A percentile compares a stretch with the other conserved stretches of the same genome.
Conservation (phyloP, 2,888 invertebrate genomes). For the Lithophane ornitopus region DNA sequence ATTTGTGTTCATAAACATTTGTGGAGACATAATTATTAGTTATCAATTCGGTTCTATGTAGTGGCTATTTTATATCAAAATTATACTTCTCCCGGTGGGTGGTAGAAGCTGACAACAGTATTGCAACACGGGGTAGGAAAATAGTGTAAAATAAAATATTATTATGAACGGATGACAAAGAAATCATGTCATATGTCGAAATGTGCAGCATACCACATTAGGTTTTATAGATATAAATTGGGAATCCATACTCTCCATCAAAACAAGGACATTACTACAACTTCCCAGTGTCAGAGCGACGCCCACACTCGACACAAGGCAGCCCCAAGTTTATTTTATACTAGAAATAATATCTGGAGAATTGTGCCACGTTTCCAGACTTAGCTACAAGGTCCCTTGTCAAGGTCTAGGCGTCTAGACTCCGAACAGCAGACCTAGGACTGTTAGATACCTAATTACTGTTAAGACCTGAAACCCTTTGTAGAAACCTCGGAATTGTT, state of each 20-base stretch:
- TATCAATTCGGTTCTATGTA: background rate
- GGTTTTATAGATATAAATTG: background rate
- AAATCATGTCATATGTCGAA: background rate
- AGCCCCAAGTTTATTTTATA: conserved; percentile 44
- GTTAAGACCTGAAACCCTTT: conserved; percentile 48
- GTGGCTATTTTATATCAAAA: background rate
- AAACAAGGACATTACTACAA: background rate
- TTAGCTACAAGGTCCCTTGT: conserved; percentile 67
- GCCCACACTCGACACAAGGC: conserved; percentile 23
- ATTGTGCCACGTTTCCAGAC: conserved; percentile 55
- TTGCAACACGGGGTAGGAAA: background rate
- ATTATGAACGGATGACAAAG: background rate
- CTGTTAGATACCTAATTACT: conserved; percentile 71
- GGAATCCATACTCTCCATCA: conserved; percentile 6
- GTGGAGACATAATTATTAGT: background rate
- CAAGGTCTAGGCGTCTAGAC: conserved; percentile 77
- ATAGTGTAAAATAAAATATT: background rate
- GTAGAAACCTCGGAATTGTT: conserved; percentile 33
- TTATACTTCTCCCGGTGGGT: background rate
- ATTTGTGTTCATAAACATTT: background rate
- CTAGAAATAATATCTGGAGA: conserved; percentile 55
- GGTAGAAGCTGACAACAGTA: background rate
- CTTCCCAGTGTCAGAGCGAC: conserved; percentile 18
- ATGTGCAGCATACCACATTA: too few relatives aligned
- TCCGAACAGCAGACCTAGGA: conserved; percentile 52